Base-by-base conservation (phyloP, 2,113 vertebrate species). In the Pipa parva region DNA sequence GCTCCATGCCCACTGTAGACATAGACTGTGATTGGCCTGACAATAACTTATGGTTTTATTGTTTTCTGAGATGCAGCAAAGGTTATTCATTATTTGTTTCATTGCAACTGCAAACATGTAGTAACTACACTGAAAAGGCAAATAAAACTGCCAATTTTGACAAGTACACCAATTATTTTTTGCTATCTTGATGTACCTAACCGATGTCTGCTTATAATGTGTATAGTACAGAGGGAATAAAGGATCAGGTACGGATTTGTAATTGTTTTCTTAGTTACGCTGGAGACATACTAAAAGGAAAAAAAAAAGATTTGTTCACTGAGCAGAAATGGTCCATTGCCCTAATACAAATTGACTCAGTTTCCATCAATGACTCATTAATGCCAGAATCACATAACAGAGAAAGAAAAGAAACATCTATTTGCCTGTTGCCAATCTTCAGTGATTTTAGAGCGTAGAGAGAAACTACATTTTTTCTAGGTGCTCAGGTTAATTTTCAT, bases 331-430 rank as follows among this genome's bases (percentile, higher is more conserved):
- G 64, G 20, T 67, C 55, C 29, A 59, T 36, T 59, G 55, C 28
- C 27, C 55, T 59, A 67, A 67, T 59, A 67, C 21, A 67, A 37
- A 58, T 59, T 59, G 64, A 59, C 64, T 59, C 28, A 6, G 26
- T 66, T 58, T 66, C 54, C 54, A 66, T 58, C 63, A 59, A 37
- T 59, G 64, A 59, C 54, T 67, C 39, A 67, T 67, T 67, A 67
- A 67, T 67, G 64, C 64, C 58, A 39, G 39, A 22, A 57, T 66
- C 26, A 21, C 39, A 58, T 18, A 28, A 45, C 64, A 59, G 54
- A 50, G 28, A 60, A 27, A 26, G 64, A 13, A 29, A 62, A 28
- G 20, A n/a, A n/a, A 21, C 17, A 36, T 67, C 39, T 17, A 66
- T 66, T 66, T 48, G 22, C 27, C 42, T 36, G 31, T 31, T 66